Evolutionary conservation across 2,797 vertebrate genomes (phyloP).

Genomic region (Phalloptychus januarius): DNA sequence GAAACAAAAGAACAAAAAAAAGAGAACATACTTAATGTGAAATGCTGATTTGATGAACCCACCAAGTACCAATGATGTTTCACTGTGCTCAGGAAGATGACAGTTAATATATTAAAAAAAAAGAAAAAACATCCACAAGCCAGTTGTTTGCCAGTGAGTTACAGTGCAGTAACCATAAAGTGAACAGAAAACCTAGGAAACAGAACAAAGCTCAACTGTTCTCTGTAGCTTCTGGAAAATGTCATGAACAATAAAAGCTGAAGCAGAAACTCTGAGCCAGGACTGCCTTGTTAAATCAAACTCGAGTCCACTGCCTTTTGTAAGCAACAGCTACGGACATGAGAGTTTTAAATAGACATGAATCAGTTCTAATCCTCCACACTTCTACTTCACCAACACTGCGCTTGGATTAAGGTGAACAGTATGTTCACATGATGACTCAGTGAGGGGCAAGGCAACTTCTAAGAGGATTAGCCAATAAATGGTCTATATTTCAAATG

Average conservation of each 20-base stretch:
- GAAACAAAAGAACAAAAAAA: constrained; percentile 72
- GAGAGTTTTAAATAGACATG: constrained; percentile 9
- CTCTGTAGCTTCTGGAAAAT: constrained; percentile 19
- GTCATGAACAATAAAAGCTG: constrained; percentile 25
- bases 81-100: neutral
- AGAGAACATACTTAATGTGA: constrained; percentile 70
- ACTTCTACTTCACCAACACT: constrained; percentile 14
- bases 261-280: constrained; percentile 5
- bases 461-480: constrained; percentile 33
- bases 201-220: constrained; percentile 3
- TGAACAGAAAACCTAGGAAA: constrained; percentile 19
- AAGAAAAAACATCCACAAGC: neutral
- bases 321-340: constrained; percentile 8
- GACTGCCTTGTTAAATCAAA: constrained; percentile 20
- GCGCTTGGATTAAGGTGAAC: constrained; percentile 13
- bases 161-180: constrained; percentile 3
- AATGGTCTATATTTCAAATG: neutral
- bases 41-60: constrained; percentile 65
- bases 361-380: constrained; percentile 14
- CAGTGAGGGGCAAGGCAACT: neutral
- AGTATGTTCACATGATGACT: constrained; percentile 9
- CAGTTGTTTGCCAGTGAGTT: neutral
- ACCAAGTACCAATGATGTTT: constrained; percentile 9
- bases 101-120: neutral
- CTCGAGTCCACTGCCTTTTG: neutral